Percentiles rank a stretch among this genome's conserved stretches.
Evolutionary conservation across 2,113 vertebrate species (phyloP).

Genomic region (Dipodomys stephensi): DNA sequence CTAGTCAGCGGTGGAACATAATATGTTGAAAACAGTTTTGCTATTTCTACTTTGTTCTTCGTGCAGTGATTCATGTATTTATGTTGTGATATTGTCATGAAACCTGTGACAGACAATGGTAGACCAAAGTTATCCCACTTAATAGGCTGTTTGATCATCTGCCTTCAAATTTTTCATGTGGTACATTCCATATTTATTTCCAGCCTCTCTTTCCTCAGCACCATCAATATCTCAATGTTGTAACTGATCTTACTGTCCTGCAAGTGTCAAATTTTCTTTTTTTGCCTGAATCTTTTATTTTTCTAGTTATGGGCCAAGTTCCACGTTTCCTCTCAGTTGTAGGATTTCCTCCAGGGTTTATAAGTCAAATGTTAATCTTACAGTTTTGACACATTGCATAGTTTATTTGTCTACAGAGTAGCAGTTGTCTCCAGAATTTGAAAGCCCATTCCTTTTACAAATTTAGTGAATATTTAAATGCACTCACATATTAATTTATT

Average conservation of each 20-base stretch:
- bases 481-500: background rate
- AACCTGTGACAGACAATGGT: background rate
- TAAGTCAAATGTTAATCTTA: slow-evolving; percentile 12
- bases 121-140: background rate
- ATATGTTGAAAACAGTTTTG: background rate
- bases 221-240: background rate
- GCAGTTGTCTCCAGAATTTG: slow-evolving; percentile 13
- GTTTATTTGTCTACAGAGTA: background rate
- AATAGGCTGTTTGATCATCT: background rate
- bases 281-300: background rate
- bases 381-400: background rate
- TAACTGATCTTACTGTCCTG: background rate
- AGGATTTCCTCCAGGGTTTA: background rate
- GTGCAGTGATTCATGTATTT: background rate
- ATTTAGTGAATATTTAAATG: slow-evolving; percentile 8
- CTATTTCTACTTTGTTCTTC: slow-evolving; percentile 12
- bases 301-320: background rate
- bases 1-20: background rate
- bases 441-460: slow-evolving; percentile 1
- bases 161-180: background rate
- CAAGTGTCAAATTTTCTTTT: background rate
- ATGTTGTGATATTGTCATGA: background rate
- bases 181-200: background rate
- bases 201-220: background rate
- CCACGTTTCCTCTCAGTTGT: background rate